Conservation (phyloP, 2,797 vertebrate genomes). For the Rhinophrynus dorsalis region DNA sequence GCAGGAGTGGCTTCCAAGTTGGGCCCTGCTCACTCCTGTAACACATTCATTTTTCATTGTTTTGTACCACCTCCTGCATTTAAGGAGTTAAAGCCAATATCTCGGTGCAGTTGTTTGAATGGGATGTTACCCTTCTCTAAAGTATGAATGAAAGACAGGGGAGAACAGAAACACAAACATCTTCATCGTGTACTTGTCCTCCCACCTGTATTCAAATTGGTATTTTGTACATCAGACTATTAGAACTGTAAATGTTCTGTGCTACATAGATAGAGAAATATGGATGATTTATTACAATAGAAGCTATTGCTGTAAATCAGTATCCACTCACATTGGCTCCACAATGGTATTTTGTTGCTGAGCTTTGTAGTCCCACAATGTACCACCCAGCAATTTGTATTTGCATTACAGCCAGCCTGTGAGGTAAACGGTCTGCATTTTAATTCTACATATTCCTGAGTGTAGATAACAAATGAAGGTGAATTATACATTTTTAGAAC, state of each 20-base stretch:
- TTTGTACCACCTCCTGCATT: background rate
- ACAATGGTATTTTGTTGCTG: constrained; percentile 33
- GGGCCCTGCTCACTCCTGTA: too few species aligned
- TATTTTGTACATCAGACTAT: too few species aligned
- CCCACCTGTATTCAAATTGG: background rate
- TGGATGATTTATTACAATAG: too few species aligned
- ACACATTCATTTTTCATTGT: too few species aligned
- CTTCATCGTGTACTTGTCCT: too few species aligned
- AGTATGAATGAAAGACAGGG: constrained; percentile 51
- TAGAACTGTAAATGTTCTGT: too few species aligned
- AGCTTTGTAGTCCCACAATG: constrained; percentile 14
- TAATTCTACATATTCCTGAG: too few species aligned
- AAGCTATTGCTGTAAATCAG: background rate
- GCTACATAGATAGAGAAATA: too few species aligned
- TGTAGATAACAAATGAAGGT: too few species aligned
- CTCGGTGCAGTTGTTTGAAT: constrained; percentile 27
- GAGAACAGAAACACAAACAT: too few species aligned
- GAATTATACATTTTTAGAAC: too few species aligned
- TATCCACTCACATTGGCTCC: background rate
- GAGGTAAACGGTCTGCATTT: constrained; percentile 17
- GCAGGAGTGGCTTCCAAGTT: too few species aligned
- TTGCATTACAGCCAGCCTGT: background rate
- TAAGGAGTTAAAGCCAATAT: background rate
- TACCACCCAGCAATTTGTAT: constrained; percentile 16
- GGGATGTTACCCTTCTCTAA: constrained; percentile 43